Evolutionary conservation across 1,140 invertebrate species (phyloP).

Genomic region (Micrasema minimum): DNA sequence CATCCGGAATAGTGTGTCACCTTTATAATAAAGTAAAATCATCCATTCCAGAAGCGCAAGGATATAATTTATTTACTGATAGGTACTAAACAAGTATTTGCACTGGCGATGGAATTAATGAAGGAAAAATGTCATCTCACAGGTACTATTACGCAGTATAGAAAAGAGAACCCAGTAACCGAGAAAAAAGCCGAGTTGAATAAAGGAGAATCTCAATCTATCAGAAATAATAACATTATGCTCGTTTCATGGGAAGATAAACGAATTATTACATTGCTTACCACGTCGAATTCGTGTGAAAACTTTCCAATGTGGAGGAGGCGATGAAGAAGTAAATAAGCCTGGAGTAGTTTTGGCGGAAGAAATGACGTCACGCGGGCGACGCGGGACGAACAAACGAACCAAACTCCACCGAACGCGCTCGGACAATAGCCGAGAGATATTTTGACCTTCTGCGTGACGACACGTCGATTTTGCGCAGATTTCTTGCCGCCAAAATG

Average conservation of each 20-base stretch:
- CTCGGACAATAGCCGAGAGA: too few species aligned
- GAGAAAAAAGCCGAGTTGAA: slow-evolving; percentile 40
- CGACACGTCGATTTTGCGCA: too few species aligned
- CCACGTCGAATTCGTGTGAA: slow-evolving; percentile 11
- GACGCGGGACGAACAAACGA: too few species aligned
- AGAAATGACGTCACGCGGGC: too few species aligned
- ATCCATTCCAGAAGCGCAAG: slow-evolving; percentile 33
- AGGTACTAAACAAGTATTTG: slow-evolving; percentile 40
- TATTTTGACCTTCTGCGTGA: too few species aligned
- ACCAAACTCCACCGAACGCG: too few species aligned
- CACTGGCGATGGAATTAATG: slow-evolving; percentile 35
- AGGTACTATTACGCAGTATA: slow-evolving; percentile 41
- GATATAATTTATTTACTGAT: slow-evolving; percentile 45
- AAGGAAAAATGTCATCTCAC: slow-evolving; percentile 29
- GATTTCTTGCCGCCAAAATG: too few species aligned
- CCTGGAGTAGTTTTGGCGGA: slow-evolving; percentile 51
- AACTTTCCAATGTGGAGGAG: slow-evolving; percentile 17
- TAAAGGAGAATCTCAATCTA: slow-evolving; percentile 28
- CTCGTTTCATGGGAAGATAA: slow-evolving; percentile 39
- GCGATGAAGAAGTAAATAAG: slow-evolving; percentile 41
- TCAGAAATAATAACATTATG: slow-evolving; percentile 23
- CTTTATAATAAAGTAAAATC: slow-evolving; percentile 38
- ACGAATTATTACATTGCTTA: slow-evolving; percentile 30
- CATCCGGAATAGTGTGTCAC: slow-evolving; percentile 35
- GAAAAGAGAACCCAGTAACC: slow-evolving; percentile 20